Conservation (phyloP, 2,888 invertebrate species). For the Orchesella flavescens region DNA sequence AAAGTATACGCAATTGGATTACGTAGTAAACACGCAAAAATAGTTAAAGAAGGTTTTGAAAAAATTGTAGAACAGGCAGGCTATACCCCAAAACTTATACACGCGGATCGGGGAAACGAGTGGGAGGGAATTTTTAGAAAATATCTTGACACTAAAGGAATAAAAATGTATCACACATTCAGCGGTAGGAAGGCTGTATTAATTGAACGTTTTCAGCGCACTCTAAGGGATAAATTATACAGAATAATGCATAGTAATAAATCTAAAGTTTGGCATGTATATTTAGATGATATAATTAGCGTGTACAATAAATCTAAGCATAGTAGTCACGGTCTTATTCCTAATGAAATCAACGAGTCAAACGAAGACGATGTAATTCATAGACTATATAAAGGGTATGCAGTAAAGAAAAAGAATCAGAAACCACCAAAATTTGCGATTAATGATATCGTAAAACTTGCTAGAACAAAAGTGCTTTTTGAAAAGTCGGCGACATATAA, state of each 20-base stretch:
- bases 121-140: too few relatives aligned
- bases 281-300: not conserved
- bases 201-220: not conserved
- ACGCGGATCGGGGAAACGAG: constrained; percentile 1
- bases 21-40: too few relatives aligned
- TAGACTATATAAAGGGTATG: not conserved
- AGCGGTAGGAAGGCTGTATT: not conserved
- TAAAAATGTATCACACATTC: constrained; percentile 15
- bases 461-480: not conserved
- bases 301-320: constrained; percentile 1
- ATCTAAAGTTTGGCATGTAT: not conserved
- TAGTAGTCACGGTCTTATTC: not conserved
- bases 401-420: not conserved
- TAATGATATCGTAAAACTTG: not conserved
- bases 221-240: not conserved
- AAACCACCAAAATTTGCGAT: not conserved
- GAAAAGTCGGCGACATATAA: not conserved
- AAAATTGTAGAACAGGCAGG: constrained; percentile 15
- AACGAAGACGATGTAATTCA: not conserved
- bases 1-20: not conserved
- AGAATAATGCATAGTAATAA: not conserved
- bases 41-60: constrained; percentile 10
- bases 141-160: not conserved
- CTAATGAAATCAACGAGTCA: not conserved
- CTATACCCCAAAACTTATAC: not conserved